Evolutionary conservation across 2,888 invertebrate genomes (phyloP).

Genomic region (Cryptus armator): DNA sequence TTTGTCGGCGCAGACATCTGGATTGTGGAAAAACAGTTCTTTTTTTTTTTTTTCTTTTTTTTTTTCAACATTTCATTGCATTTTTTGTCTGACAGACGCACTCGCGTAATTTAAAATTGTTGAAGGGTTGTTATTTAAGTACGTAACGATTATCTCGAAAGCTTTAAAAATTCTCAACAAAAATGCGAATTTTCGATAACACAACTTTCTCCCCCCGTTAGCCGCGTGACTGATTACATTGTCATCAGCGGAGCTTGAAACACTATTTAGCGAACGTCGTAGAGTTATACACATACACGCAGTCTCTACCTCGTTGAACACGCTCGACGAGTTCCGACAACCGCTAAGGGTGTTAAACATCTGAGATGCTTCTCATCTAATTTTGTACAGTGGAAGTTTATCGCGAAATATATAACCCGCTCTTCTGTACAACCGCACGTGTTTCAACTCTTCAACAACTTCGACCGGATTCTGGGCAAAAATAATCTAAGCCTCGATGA

Average conservation of each 20-base stretch:
- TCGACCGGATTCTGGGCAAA: constrained; percentile 4
- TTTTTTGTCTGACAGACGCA: too few species aligned
- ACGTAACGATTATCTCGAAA: background rate
- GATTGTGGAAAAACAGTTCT: too few species aligned
- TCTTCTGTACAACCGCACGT: constrained; percentile 19
- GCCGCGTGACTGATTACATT: constrained; percentile 30
- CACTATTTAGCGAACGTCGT: constrained; percentile 4
- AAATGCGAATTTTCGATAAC: background rate
- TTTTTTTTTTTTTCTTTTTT: too few species aligned
- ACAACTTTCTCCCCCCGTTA: background rate
- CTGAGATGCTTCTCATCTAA: constrained; percentile 34
- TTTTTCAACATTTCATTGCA: too few species aligned
- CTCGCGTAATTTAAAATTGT: too few species aligned
- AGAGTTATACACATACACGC: background rate
- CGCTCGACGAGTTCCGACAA: constrained; percentile 25
- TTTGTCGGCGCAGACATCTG: too few species aligned
- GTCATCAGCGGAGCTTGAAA: background rate
- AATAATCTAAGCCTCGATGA: constrained; percentile 6
- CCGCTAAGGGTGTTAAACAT: constrained; percentile 30
- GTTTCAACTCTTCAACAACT: background rate
- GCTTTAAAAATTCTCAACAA: background rate
- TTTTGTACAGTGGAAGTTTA: constrained; percentile 21
- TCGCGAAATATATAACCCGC: constrained; percentile 28
- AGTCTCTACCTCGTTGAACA: constrained; percentile 5
- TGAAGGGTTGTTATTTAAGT: too few species aligned